Percentiles rank a stretch among this genome's conserved stretches.
phyloP scores from a whole-genome alignment of 2,888 invertebrate genomes.

The Fragum whitleyi region DNA sequence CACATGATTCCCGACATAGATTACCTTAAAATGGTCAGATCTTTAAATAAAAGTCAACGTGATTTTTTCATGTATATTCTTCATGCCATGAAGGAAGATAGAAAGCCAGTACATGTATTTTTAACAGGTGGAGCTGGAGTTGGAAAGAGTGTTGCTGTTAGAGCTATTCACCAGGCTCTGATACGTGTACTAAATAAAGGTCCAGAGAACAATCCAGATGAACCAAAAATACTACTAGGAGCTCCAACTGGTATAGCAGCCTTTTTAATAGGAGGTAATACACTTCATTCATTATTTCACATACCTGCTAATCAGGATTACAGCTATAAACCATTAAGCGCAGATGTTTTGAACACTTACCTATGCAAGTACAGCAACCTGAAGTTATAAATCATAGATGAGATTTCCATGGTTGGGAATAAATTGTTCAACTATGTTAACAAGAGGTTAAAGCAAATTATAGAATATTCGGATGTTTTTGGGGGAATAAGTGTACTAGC shows the following conservation, averaged over 20 bases:
- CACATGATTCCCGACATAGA: background rate
- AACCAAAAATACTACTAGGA: slow-evolving; percentile 36
- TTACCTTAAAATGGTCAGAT: background rate
- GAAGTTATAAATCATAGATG: slow-evolving; percentile 59
- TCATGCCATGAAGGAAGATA: slow-evolving; percentile 30
- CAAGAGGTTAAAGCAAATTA: slow-evolving; percentile 52
- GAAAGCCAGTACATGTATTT: slow-evolving; percentile 35
- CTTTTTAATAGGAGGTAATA: slow-evolving; percentile 42
- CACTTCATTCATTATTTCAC: slow-evolving; percentile 42
- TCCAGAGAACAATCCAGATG: slow-evolving; percentile 27
- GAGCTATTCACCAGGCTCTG: slow-evolving; percentile 32
- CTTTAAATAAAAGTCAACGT: slow-evolving; percentile 2
- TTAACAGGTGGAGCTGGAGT: slow-evolving; percentile 53
- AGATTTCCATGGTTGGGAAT: slow-evolving; percentile 65
- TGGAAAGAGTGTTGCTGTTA: slow-evolving; percentile 41
- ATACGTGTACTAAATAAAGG: background rate
- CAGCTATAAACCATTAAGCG: slow-evolving; percentile 25
- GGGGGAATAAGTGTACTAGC: slow-evolving; percentile 50
- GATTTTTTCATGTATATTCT: slow-evolving; percentile 24
- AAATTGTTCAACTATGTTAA: slow-evolving; percentile 47
- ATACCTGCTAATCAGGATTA: slow-evolving; percentile 57
- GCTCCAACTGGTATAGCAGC: slow-evolving; percentile 66
- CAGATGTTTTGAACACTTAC: slow-evolving; percentile 37
- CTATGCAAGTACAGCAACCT: slow-evolving; percentile 20
- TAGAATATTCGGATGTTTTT: slow-evolving; percentile 35